phyloP scores from a whole-genome alignment of 2,888 invertebrate species.

The Shargacucullia verbasci region DNA sequence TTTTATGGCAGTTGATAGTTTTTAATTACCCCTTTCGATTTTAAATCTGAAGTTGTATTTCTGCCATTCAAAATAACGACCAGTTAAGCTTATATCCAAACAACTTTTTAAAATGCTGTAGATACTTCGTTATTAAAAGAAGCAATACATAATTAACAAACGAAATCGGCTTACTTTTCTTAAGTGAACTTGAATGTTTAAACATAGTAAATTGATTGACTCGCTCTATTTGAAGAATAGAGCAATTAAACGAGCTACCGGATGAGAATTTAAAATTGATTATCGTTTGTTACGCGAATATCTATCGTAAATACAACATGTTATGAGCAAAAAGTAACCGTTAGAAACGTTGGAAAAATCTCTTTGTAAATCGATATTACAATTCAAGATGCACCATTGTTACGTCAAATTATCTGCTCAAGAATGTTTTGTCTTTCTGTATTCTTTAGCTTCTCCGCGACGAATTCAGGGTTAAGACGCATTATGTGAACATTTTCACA shows the following conservation, averaged over 20 bases:
- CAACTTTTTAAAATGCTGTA: neutral
- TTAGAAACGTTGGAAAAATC: slow-evolving; percentile 30
- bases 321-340: slow-evolving; percentile 51
- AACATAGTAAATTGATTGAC: slow-evolving; percentile 58
- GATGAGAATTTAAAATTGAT: slow-evolving; percentile 65
- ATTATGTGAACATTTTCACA: slow-evolving; percentile 75
- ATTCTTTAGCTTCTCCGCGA: slow-evolving; percentile 59
- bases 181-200: slow-evolving; percentile 61
- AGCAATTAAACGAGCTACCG: slow-evolving; percentile 70
- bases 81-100: too few species aligned
- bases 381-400: slow-evolving; percentile 61
- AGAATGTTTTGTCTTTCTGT: slow-evolving; percentile 50
- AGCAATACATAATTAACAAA: slow-evolving; percentile 11
- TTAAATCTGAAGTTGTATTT: neutral
- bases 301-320: slow-evolving; percentile 43
- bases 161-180: slow-evolving; percentile 26
- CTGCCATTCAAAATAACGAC: neutral
- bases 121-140: neutral
- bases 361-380: slow-evolving; percentile 45
- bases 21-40: neutral
- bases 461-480: slow-evolving; percentile 70
- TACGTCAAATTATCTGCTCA: slow-evolving; percentile 63
- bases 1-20: slow-evolving; percentile 10
- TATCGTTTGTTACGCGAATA: slow-evolving; percentile 52
- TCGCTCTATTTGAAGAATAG: slow-evolving; percentile 75